Conservation (phyloP, 2,888 invertebrate genomes). For the Beris morrisii region DNA sequence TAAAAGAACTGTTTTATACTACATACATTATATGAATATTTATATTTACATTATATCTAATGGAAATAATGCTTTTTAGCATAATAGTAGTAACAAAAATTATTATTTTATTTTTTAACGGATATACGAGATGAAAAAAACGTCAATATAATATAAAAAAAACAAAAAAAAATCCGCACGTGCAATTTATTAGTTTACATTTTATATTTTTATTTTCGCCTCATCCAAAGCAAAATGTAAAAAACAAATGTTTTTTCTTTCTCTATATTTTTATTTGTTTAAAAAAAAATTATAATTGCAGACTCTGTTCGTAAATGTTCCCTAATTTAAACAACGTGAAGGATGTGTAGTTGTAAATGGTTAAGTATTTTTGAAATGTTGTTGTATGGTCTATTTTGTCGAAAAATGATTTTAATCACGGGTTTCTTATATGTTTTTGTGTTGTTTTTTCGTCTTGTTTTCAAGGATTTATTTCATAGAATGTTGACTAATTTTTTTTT, state of each 20-base stretch:
- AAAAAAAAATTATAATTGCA: constrained; percentile 13
- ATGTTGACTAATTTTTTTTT: too few relatives aligned
- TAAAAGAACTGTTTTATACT: too few relatives aligned
- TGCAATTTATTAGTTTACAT: background rate
- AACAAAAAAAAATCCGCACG: too few relatives aligned
- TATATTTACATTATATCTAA: too few relatives aligned
- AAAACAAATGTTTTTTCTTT: too few relatives aligned
- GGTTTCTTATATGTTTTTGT: constrained; percentile 17
- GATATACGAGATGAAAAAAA: too few relatives aligned
- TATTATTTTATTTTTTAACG: too few relatives aligned
- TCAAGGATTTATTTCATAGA: background rate
- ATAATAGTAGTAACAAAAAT: too few relatives aligned
- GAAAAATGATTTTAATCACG: background rate
- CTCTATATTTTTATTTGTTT: too few relatives aligned
- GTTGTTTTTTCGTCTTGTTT: background rate
- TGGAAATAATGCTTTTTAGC: too few relatives aligned
- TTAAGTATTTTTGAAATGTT: constrained; percentile 4
- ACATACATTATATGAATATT: too few relatives aligned
- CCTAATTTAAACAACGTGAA: background rate
- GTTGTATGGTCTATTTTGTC: background rate
- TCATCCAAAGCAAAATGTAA: background rate
- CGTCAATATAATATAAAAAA: too few relatives aligned
- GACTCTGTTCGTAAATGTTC: constrained; percentile 19
- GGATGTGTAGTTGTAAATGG: constrained; percentile 6
- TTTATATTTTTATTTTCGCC: constrained; percentile 1